Evolutionary conservation across 1,140 invertebrate species (phyloP).

Genomic region (Drosophila malerkotliana): DNA sequence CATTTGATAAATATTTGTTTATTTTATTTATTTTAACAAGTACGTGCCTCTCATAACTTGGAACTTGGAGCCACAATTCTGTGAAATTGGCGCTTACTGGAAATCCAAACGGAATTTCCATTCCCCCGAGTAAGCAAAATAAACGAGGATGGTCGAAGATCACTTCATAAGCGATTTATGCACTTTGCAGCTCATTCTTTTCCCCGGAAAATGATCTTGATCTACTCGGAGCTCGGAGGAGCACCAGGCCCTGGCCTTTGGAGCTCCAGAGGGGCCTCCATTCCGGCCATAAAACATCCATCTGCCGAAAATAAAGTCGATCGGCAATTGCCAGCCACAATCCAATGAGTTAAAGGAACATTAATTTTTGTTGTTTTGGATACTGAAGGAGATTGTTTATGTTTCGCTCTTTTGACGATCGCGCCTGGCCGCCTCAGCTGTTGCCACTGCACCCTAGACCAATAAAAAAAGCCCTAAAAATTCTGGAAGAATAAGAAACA

Average conservation of each 20-base stretch:
- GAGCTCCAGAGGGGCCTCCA: not conserved
- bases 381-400: slow-evolving; percentile 55
- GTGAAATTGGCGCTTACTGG: slow-evolving; percentile 24
- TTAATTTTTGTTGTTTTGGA: slow-evolving; percentile 34
- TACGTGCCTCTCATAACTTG: slow-evolving; percentile 17
- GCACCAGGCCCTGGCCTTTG: slow-evolving; percentile 52
- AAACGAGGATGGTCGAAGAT: not conserved
- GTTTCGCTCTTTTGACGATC: slow-evolving; percentile 42
- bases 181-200: slow-evolving; percentile 1
- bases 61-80: slow-evolving; percentile 6
- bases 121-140: slow-evolving; percentile 7
- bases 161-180: slow-evolving; percentile 3
- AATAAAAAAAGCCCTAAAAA: slow-evolving; percentile 11
- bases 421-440: slow-evolving; percentile 11
- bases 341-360: slow-evolving; percentile 34
- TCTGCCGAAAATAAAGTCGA: slow-evolving; percentile 43
- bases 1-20: slow-evolving; percentile 32
- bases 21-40: slow-evolving; percentile 15
- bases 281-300: slow-evolving; percentile 41
- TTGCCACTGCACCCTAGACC: slow-evolving; percentile 9
- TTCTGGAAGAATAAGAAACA: too few species aligned
- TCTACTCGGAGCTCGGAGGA: slow-evolving; percentile 26
- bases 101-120: slow-evolving; percentile 8
- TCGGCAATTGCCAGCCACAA: slow-evolving; percentile 48
- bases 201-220: slow-evolving; percentile 56